phyloP scores from a whole-genome alignment of 2,113 vertebrate species.

The Meleagris gallopavo region DNA sequence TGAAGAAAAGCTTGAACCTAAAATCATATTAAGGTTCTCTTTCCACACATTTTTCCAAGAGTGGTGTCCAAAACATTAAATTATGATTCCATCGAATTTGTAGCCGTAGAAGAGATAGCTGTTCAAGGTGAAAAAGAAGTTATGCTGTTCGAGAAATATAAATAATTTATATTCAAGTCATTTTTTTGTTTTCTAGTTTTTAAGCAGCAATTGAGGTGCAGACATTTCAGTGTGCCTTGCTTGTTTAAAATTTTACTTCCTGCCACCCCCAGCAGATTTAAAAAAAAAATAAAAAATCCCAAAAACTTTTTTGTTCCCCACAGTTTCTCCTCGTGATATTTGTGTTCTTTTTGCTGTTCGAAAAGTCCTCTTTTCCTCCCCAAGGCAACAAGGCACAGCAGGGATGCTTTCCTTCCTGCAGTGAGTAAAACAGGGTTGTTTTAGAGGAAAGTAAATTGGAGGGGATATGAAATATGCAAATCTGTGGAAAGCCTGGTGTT shows the following conservation, averaged over 20 bases:
- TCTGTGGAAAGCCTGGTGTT: background rate
- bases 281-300: background rate
- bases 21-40: background rate
- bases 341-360: background rate
- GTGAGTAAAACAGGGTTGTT: background rate
- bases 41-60: background rate
- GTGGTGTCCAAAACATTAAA: background rate
- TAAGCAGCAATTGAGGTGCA: background rate
- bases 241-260: background rate
- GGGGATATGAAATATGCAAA: background rate
- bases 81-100: background rate
- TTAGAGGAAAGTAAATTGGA: background rate
- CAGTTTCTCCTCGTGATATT: background rate
- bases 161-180: background rate
- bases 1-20: background rate
- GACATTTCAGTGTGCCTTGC: background rate
- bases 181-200: background rate
- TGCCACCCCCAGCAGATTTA: too few species aligned
- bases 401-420: background rate
- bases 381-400: background rate
- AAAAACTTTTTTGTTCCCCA: background rate
- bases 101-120: background rate
- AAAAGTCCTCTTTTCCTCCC: background rate
- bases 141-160: background rate
- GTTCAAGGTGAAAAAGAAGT: background rate